Percentiles rank a stretch among this genome's conserved stretches.
Evolutionary conservation across 1,140 invertebrate species (phyloP).

Genomic region (Dreissena polymorpha): DNA sequence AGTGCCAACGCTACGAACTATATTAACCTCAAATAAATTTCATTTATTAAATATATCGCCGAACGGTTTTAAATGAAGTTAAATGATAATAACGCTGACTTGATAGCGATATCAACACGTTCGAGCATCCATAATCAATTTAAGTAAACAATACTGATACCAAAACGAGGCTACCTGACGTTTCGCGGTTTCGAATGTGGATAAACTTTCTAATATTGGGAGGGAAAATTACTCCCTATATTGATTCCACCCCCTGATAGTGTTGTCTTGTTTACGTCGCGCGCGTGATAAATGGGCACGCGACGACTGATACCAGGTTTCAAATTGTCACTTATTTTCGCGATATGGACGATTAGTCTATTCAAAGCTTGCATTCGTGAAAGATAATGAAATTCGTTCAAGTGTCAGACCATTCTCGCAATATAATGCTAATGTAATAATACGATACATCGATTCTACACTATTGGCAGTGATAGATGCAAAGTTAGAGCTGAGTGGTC

Average conservation of each 20-base stretch:
- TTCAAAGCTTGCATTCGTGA: slow-evolving; percentile 9
- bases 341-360: slow-evolving; percentile 4
- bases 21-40: slow-evolving; percentile 47
- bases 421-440: slow-evolving; percentile 6
- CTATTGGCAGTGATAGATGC: neutral
- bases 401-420: neutral
- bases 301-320: slow-evolving; percentile 30
- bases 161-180: slow-evolving; percentile 7
- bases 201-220: slow-evolving; percentile 51
- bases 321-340: slow-evolving; percentile 33
- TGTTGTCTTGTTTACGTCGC: slow-evolving; percentile 8
- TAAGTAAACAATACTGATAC: slow-evolving; percentile 30
- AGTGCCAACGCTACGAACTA: slow-evolving; percentile 41
- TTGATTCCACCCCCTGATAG: slow-evolving; percentile 33
- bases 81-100: neutral
- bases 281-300: slow-evolving; percentile 40
- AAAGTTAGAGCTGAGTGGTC: neutral
- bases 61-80: slow-evolving; percentile 7
- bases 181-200: neutral
- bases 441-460: neutral
- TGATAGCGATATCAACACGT: slow-evolving; percentile 21
- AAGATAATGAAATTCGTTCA: slow-evolving; percentile 41
- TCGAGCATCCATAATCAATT: slow-evolving; percentile 36
- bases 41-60: slow-evolving; percentile 44
- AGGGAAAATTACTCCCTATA: slow-evolving; percentile 25